These are phyloP conservation scores for Torymus auratus DNA, from an alignment of 2,888 invertebrate species.

Conservation along the genomic window DNA sequence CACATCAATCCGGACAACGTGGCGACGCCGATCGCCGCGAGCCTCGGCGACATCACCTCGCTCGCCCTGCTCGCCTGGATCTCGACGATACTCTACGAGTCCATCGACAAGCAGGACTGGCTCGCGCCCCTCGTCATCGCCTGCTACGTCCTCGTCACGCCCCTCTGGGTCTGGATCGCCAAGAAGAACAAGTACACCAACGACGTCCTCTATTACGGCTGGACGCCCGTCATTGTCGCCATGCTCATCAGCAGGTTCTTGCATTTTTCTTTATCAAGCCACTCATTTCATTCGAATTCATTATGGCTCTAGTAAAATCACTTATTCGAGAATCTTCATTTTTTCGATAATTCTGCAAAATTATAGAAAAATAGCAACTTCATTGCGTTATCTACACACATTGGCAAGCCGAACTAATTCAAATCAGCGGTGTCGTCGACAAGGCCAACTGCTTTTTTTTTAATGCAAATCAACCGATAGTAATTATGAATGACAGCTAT, in stretches of 20 bases:
- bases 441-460: no score
- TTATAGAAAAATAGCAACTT: no score
- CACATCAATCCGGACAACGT: constrained; percentile 89
- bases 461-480: no score
- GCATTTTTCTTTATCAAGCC: background rate
- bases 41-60: constrained; percentile 87
- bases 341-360: no score
- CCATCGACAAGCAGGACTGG: constrained; percentile 82
- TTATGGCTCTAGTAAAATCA: no score
- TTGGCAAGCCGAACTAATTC: no score
- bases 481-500: no score
- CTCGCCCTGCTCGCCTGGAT: constrained; percentile 81
- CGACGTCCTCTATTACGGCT: constrained; percentile 85
- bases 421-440: no score
- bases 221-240: constrained; percentile 88
- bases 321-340: no score
- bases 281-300: background rate
- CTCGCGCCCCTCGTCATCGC: constrained; percentile 81
- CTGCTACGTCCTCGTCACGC: constrained; percentile 82
- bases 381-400: no score
- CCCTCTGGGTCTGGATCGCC: constrained; percentile 86
- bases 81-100: constrained; percentile 79
- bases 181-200: constrained; percentile 83
- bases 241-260: constrained; percentile 86
- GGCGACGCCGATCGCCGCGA: constrained; percentile 89